Evolutionary conservation across 2,797 vertebrate genomes (phyloP).

Genomic region (Chelon auratus): DNA sequence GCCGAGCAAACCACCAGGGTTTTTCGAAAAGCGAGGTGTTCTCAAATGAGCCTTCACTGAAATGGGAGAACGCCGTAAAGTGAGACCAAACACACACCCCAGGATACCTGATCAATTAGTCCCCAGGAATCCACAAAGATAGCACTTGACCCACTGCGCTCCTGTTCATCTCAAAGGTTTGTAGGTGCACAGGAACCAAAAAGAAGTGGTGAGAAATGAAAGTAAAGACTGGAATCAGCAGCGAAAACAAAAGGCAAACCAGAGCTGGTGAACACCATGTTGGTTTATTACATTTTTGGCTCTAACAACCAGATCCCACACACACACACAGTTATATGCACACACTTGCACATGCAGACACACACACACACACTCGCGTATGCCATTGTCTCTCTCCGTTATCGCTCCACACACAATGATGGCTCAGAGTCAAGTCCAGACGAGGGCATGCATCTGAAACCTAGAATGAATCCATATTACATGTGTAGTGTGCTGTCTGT

Average conservation of each 20-base stretch:
- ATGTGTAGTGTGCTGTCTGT: constrained; percentile 90
- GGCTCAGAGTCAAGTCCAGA: constrained; percentile 81
- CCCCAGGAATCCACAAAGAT: constrained; percentile 47
- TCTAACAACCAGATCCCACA: constrained; percentile 42
- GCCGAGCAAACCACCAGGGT: constrained; percentile 32
- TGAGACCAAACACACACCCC: constrained; percentile 51
- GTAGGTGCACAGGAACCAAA: constrained; percentile 15
- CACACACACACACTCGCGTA: constrained; percentile 19
- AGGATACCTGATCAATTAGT: constrained; percentile 63
- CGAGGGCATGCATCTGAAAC: constrained; percentile 83
- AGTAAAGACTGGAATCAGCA: constrained; percentile 39
- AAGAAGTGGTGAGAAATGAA: constrained; percentile 24
- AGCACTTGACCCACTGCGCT: constrained; percentile 28
- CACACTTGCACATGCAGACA: constrained; percentile 24
- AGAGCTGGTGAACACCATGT: constrained; percentile 49
- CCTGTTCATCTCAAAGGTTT: constrained; percentile 17
- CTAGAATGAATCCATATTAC: constrained; percentile 90
- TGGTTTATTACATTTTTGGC: constrained; percentile 46
- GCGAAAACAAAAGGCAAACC: constrained; percentile 35
- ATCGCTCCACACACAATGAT: constrained; percentile 74
- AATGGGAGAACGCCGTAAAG: constrained; percentile 27
- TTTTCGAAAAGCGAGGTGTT: constrained; percentile 31
- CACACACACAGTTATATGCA: constrained; percentile 1
- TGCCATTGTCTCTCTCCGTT: constrained; percentile 51
- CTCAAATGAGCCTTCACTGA: constrained; percentile 49